Evolutionary conservation across 2,113 vertebrate genomes (phyloP).

Genomic region (Syrmaticus mikado): DNA sequence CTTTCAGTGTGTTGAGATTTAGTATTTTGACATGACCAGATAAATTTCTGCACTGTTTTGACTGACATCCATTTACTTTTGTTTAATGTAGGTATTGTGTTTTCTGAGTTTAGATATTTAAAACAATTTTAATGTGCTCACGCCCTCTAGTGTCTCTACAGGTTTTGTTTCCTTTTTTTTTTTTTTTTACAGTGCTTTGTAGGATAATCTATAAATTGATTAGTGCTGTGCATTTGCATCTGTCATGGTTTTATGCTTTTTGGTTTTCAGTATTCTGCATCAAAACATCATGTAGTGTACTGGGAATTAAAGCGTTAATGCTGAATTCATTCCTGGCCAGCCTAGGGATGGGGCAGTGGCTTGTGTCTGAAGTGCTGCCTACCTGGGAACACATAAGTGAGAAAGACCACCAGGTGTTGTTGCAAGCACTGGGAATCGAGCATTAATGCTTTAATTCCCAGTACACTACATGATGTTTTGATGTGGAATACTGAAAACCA

Average conservation of each 20-base stretch:
- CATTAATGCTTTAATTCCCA: background rate
- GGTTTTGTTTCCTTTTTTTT: background rate
- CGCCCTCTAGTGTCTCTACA: constrained; percentile 40
- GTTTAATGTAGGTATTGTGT: background rate
- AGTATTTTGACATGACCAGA: background rate
- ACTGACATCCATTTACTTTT: background rate
- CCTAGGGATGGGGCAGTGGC: constrained; percentile 68
- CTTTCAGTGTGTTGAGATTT: background rate
- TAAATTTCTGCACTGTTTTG: background rate
- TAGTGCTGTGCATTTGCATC: background rate
- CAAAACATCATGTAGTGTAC: no score
- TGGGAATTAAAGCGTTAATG: no score
- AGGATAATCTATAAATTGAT: background rate
- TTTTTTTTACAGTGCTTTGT: background rate
- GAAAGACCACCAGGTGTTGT: constrained; percentile 55
- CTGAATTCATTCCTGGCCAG: constrained; percentile 58
- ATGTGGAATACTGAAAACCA: no score
- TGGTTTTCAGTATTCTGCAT: no score
- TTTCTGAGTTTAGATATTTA: background rate
- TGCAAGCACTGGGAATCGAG: constrained; percentile 18
- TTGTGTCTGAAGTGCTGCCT: constrained; percentile 54
- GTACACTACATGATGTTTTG: no score
- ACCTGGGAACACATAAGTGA: constrained; percentile 53
- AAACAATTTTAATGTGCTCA: background rate
- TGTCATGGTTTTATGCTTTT: no score